Base-by-base conservation (phyloP, 2,888 invertebrate species). In the Sphaerophoria taeniata region DNA sequence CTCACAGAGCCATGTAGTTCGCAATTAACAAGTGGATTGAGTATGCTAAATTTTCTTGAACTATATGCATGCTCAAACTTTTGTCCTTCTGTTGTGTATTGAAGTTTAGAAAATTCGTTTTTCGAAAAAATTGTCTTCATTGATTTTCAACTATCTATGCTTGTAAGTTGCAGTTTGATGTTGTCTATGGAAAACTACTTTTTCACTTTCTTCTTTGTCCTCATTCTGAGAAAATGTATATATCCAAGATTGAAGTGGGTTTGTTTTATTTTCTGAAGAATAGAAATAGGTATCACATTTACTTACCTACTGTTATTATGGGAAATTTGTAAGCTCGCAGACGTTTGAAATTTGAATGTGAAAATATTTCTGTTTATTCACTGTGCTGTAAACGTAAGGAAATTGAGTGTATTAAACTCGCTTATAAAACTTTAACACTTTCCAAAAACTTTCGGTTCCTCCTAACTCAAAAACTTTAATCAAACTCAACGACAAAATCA, bases 21-120 rank as follows among this genome's bases (percentile, higher is more conserved):
- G 76, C 76, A 85, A 85, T 80, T 85, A 80, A 85, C 80, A 85
- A 85, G 80, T 72, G 80, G 72, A 80, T 80, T 60, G 84, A 72
- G 80, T 71, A 67, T 85, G 80, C 80, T 85, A 80, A 85, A 85
- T 85, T 80, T 85, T 67, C 71, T 80, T 76, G 80, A 80, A 85
- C 75, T 80, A 76, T 80, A 76, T 76, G 53, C 24, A 53, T 43
- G 76, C 69, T 78, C 73, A 63, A 73, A 74, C 73, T 65, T 83
- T 33, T 74, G 70, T 73, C 79, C 79, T 70, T 74, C 31, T 43
- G 34, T 49, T 65, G 49, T 65, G 65, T 49, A 65, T 65, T 49
- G 49, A 16, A 16, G 34, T 14, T 14, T 63, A 63, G 63, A 33
- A 63, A 65, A 65, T 49, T 49, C 31, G 47, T 1, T 16, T 63